Base-by-base conservation (phyloP, 30 jellyfish, hydroid and myxozoan species). In the Pelagia noctiluca region DNA sequence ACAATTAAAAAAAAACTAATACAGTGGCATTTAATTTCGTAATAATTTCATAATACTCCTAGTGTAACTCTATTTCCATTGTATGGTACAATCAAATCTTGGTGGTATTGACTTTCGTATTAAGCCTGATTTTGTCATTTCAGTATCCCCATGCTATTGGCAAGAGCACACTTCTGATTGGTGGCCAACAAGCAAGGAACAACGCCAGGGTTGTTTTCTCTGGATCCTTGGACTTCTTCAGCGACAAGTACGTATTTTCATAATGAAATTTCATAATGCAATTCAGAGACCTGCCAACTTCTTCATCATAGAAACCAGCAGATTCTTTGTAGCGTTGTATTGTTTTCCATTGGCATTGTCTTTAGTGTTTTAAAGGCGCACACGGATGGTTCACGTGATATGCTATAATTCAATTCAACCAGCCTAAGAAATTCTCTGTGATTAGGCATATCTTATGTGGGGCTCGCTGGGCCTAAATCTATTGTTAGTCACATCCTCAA, bases 121-220 rank as follows among this genome's bases (percentile, higher is more conserved):
- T 8, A 31, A 23, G 18, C 11, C 5, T 57, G 13, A 57, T 8
- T 7, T 57, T 57, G 13, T 21, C 16, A 63, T 26, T 77, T 7
- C 63, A 91, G 98, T 91, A 91, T 66, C 98, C 98, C 37, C 87
- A 85, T 50, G 98, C 96, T 38, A 96, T 91, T 60, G 98, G 98
- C 42, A 85, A 85, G 36, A 91, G 92, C 89, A 91, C 98, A n/a
- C 80, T 91, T 29, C 85, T 91, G 69, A 85, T 91, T 84, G 98
- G 94, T 54, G 98, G 98, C 36, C 93, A 86, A 34, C 98, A 91
- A 73, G 92, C 98, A 28, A 53, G 98, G 74, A 91, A 91, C 90
- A 91, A 91, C 74, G 98, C 98, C 12, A 93, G 98, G 28, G 98
- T 84, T 38, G 90, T 91, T 32, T 91, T 91, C 76, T 84, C 96